Evolutionary conservation across 2,888 invertebrate species (phyloP).

Genomic region (Laspeyria flexula): DNA sequence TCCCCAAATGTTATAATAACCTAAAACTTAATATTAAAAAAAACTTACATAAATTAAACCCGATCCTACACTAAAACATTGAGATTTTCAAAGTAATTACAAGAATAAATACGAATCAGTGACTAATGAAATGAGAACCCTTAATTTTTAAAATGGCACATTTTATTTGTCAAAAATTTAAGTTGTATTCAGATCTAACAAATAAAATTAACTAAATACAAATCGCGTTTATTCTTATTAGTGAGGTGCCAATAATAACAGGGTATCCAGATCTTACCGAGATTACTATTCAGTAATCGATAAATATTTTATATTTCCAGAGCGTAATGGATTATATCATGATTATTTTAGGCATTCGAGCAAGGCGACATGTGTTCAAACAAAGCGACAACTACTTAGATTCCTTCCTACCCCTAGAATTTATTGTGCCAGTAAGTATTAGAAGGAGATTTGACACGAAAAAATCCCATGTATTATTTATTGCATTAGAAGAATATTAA

Average conservation of each 20-base stretch:
- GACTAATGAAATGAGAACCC: conserved; percentile 29
- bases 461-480: conserved; percentile 15
- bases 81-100: conserved; percentile 16
- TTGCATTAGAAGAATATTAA: conserved; percentile 3
- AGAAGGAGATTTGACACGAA: background rate
- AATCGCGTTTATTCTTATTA: background rate
- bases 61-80: conserved; percentile 17
- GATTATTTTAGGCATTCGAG: too few relatives aligned
- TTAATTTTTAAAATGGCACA: conserved; percentile 64
- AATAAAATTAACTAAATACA: background rate
- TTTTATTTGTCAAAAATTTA: conserved; percentile 27
- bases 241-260: conserved; percentile 29
- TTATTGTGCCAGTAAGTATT: conserved; percentile 4
- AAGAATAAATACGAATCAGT: conserved; percentile 14
- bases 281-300: conserved; percentile 13
- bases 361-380: too few relatives aligned
- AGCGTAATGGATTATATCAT: too few relatives aligned
- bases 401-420: conserved; percentile 6
- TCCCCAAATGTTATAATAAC: too few relatives aligned
- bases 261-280: conserved; percentile 18
- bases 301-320: too few relatives aligned
- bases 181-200: background rate
- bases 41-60: conserved; percentile 10
- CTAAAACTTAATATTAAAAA: conserved; percentile 7
- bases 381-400: conserved; percentile 14